Evolutionary conservation across 2,888 invertebrate species (phyloP).

Genomic region (Ptychoptera contaminata): DNA sequence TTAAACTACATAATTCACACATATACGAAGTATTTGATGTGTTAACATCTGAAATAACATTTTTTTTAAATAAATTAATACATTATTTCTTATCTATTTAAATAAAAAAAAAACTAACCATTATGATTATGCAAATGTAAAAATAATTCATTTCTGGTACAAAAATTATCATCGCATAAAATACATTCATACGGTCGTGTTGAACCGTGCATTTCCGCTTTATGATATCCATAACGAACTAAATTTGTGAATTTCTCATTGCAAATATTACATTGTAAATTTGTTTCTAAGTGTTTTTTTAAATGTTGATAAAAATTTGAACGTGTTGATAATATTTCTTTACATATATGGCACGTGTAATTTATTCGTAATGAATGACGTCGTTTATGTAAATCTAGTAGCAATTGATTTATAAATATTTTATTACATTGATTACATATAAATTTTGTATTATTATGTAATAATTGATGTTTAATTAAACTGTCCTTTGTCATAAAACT

Average conservation of each 20-base stretch:
- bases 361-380: slow-evolving; percentile 7
- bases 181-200: slow-evolving; percentile 6
- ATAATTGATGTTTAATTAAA: slow-evolving; percentile 4
- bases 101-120: background rate
- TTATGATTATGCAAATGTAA: slow-evolving; percentile 8
- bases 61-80: too few species aligned
- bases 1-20: slow-evolving; percentile 3
- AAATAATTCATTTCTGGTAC: slow-evolving; percentile 7
- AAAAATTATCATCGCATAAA: slow-evolving; percentile 6
- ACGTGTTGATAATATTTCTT: slow-evolving; percentile 5
- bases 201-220: slow-evolving; percentile 7
- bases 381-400: slow-evolving; percentile 3
- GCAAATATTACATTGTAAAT: slow-evolving; percentile 5
- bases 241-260: slow-evolving; percentile 5
- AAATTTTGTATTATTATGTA: slow-evolving; percentile 2
- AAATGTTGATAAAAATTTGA: slow-evolving; percentile 7
- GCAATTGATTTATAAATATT: slow-evolving; percentile 2
- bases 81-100: background rate
- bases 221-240: slow-evolving; percentile 7
- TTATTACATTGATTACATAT: slow-evolving; percentile 7
- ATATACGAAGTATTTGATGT: background rate
- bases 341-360: slow-evolving; percentile 7
- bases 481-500: slow-evolving; percentile 5
- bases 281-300: slow-evolving; percentile 5
- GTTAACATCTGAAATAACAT: slow-evolving; percentile 1